Conservation (phyloP, 2,888 invertebrate species). For the Tenthredo mesomela region DNA sequence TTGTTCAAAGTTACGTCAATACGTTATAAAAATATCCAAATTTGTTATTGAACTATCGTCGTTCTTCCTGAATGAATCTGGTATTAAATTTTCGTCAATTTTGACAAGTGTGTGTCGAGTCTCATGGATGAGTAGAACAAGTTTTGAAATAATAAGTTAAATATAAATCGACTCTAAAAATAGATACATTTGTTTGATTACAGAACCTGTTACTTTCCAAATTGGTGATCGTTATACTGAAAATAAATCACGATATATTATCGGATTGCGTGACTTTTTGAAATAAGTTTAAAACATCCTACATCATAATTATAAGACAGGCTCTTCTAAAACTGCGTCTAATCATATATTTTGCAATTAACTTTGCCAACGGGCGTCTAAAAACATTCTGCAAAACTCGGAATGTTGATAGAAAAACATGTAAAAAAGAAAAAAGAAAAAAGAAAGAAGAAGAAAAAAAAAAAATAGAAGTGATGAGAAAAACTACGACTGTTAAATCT, state of each 20-base stretch:
- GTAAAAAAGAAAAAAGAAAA: neutral
- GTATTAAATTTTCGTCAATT: neutral
- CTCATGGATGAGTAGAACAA: neutral
- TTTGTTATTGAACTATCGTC: neutral
- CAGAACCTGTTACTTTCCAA: constrained; percentile 22
- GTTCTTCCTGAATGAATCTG: neutral
- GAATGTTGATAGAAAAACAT: neutral
- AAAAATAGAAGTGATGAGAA: neutral
- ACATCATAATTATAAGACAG: neutral
- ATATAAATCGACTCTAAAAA: neutral
- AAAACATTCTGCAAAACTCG: neutral
- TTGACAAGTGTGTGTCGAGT: neutral
- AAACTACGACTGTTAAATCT: neutral
- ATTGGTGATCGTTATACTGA: neutral
- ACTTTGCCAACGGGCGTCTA: neutral
- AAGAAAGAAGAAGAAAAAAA: neutral
- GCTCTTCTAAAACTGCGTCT: neutral
- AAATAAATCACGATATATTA: neutral
- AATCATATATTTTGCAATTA: constrained; percentile 4
- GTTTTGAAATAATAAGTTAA: neutral
- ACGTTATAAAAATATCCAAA: neutral
- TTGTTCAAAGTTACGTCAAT: neutral
- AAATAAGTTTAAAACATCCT: neutral
- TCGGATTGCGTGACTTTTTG: constrained; percentile 1
- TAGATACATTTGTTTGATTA: neutral